Percentiles rank a stretch among this genome's conserved stretches.
These are phyloP conservation scores for Calephelis nemesis DNA, from an alignment of 1,140 invertebrate genomes.

Conservation along the genomic window DNA sequence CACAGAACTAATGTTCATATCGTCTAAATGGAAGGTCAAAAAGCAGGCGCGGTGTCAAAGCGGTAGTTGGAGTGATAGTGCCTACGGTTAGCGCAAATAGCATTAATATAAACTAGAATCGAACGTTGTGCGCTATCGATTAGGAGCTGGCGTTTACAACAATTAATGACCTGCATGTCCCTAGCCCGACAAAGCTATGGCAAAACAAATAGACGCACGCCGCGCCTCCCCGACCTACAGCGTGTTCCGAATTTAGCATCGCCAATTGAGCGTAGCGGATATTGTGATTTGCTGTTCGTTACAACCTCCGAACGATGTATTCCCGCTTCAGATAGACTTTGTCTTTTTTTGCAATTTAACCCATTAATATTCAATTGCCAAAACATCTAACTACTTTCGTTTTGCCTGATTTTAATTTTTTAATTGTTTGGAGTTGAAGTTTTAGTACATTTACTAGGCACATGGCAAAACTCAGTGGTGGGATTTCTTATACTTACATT, in stretches of 20 bases:
- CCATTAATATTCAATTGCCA: neutral
- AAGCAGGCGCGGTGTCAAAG: conserved; percentile 39
- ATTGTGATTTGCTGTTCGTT: conserved; percentile 25
- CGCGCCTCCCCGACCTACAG: conserved; percentile 57
- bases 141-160: conserved; percentile 75
- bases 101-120: conserved; percentile 78
- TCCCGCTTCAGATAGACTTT: neutral
- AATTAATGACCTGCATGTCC: conserved; percentile 78
- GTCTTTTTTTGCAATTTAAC: conserved; percentile 5
- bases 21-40: conserved; percentile 28
- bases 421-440: too few species aligned
- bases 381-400: neutral
- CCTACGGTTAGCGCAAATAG: conserved; percentile 68
- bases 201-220: conserved; percentile 74
- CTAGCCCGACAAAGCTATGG: conserved; percentile 75
- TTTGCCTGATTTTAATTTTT: neutral
- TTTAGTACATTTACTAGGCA: neutral
- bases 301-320: conserved; percentile 15
- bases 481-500: too few species aligned
- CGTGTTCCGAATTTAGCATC: conserved; percentile 29
- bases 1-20: conserved; percentile 16
- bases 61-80: conserved; percentile 50
- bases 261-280: conserved; percentile 21
- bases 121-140: conserved; percentile 75
- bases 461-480: neutral